These are phyloP conservation scores for Drosophila mojavensis DNA, from an alignment of 1,140 invertebrate genomes.

Conservation along the genomic window DNA sequence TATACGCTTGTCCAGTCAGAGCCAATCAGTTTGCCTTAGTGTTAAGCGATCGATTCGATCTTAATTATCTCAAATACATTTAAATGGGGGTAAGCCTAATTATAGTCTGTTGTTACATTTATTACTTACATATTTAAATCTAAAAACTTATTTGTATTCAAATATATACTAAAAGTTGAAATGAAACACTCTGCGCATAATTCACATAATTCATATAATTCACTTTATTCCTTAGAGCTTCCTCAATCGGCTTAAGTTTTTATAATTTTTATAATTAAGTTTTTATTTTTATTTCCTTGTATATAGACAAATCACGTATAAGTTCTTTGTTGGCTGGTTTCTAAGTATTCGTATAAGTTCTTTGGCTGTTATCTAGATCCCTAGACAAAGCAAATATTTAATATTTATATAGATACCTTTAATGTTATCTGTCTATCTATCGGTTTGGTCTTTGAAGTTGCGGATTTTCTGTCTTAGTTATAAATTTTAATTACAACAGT, in stretches of 20 bases:
- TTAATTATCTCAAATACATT: constrained; percentile 32
- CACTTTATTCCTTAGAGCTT: constrained; percentile 28
- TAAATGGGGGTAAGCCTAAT: constrained; percentile 69
- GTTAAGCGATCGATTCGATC: constrained; percentile 44
- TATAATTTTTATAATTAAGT: constrained; percentile 20
- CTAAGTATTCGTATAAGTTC: constrained; percentile 4
- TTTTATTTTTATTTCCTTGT: background rate
- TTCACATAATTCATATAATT: constrained; percentile 5
- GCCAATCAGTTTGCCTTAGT: constrained; percentile 72
- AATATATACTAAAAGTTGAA: constrained; percentile 12
- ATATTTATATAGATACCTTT: background rate
- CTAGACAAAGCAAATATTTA: background rate
- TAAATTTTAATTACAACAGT: too few species aligned
- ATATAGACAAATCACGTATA: constrained; percentile 7
- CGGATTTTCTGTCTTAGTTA: background rate
- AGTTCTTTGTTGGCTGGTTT: background rate
- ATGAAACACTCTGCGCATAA: background rate
- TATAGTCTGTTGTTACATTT: constrained; percentile 60
- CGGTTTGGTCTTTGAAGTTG: constrained; percentile 1
- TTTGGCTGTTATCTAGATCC: background rate
- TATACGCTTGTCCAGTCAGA: constrained; percentile 59
- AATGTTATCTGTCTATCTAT: background rate
- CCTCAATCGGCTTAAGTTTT: constrained; percentile 2
- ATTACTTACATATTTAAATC: constrained; percentile 23
- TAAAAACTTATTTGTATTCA: constrained; percentile 20